These are phyloP conservation scores for Pteronotus mesoamericanus DNA, from an alignment of 2,797 vertebrate genomes.

Conservation along the genomic window DNA sequence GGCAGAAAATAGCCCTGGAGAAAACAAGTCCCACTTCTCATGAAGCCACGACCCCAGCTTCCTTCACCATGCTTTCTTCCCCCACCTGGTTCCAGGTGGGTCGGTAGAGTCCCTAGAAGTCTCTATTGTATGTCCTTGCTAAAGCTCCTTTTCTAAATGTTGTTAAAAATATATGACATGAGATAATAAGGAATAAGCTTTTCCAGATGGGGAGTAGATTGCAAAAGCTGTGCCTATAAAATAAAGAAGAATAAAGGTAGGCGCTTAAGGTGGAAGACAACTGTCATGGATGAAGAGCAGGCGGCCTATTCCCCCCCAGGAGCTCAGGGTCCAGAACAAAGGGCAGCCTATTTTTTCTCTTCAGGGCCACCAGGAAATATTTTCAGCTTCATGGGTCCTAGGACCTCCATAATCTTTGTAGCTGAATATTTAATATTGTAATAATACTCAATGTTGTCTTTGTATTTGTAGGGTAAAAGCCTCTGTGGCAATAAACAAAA, in stretches of 20 bases:
- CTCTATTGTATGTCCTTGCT: background rate
- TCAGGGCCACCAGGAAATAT: background rate
- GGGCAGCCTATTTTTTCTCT: background rate
- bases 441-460: background rate
- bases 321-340: background rate
- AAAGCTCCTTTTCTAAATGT: background rate
- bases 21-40: background rate
- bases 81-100: background rate
- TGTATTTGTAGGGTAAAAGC: background rate
- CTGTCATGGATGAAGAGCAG: background rate
- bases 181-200: background rate
- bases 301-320: background rate
- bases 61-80: background rate
- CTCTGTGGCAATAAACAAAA: background rate
- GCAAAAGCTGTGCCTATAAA: background rate
- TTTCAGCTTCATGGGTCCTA: background rate
- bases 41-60: background rate
- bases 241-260: background rate
- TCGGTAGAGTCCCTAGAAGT: background rate
- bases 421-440: background rate
- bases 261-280: background rate
- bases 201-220: background rate
- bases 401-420: background rate
- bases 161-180: background rate
- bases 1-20: background rate